Percentiles rank a stretch among this genome's conserved stretches.
phyloP scores from a whole-genome alignment of 2,888 invertebrate genomes.

The Doris montereyensis region DNA sequence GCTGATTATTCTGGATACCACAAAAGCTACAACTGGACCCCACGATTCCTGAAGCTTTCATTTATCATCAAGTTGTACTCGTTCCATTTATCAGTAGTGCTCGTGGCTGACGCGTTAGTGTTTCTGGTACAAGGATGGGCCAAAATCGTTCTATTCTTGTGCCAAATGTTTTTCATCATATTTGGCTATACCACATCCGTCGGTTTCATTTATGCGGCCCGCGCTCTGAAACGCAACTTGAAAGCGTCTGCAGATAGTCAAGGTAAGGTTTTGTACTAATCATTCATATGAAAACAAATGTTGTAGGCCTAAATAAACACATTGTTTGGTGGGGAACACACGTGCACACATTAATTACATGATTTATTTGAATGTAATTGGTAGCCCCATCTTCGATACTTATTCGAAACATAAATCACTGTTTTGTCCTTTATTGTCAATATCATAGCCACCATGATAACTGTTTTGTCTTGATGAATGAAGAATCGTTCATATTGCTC shows the following conservation, averaged over 20 bases:
- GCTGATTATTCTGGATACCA: conserved; percentile 59
- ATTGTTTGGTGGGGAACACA: too few species aligned
- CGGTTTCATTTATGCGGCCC: conserved; percentile 54
- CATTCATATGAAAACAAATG: too few species aligned
- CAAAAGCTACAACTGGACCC: conserved; percentile 60
- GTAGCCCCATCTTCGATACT: too few species aligned
- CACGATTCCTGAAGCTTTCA: conserved; percentile 53
- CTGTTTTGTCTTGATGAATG: too few species aligned
- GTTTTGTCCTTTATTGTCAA: too few species aligned
- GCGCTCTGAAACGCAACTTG: conserved; percentile 50
- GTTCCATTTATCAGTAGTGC: conserved; percentile 51
- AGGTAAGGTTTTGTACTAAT: too few species aligned
- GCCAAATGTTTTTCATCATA: conserved; percentile 54
- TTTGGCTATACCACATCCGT: conserved; percentile 52
- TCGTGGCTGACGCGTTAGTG: conserved; percentile 49
- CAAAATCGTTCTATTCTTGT: conserved; percentile 52
- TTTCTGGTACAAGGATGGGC: conserved; percentile 43
- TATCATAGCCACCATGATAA: too few species aligned
- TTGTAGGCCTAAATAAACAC: too few species aligned
- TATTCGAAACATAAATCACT: too few species aligned
- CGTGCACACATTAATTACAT: too few species aligned
- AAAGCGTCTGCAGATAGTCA: conserved; percentile 27
- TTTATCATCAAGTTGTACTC: conserved; percentile 50
- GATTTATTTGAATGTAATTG: too few species aligned
- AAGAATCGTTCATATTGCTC: too few species aligned